Conservation (phyloP, 2,113 vertebrate genomes). For the Halichoerus grypus region DNA sequence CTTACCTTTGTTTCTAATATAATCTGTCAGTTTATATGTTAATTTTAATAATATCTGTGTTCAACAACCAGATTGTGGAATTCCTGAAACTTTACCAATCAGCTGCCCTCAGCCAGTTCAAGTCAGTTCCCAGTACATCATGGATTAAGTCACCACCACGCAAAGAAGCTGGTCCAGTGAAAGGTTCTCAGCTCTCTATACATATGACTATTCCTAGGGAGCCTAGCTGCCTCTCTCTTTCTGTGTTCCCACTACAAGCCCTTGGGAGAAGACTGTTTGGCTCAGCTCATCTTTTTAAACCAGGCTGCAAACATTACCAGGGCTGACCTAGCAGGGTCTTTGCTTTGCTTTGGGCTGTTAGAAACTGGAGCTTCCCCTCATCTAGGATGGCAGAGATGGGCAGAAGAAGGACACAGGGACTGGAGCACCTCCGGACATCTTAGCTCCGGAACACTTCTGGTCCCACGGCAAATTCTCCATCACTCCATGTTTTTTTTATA, state of each 20-base stretch:
- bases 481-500: neutral
- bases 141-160: neutral
- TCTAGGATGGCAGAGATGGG: neutral
- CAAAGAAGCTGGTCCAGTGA: neutral
- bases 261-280: neutral
- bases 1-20: neutral
- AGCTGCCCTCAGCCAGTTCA: neutral
- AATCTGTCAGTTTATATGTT: neutral
- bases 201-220: neutral
- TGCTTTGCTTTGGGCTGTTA: neutral
- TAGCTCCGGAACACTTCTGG: neutral
- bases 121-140: neutral
- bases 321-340: neutral
- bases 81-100: neutral
- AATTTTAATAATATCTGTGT: neutral
- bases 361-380: neutral
- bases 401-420: neutral
- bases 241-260: neutral
- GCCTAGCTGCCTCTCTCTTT: neutral
- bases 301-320: neutral
- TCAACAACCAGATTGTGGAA: neutral
- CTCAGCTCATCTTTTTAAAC: neutral
- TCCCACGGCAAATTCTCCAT: neutral
- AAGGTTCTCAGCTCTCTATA: neutral
- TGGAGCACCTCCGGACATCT: neutral